Base-by-base conservation (phyloP, 2,113 vertebrate species). In the Toxostoma redivivum region DNA sequence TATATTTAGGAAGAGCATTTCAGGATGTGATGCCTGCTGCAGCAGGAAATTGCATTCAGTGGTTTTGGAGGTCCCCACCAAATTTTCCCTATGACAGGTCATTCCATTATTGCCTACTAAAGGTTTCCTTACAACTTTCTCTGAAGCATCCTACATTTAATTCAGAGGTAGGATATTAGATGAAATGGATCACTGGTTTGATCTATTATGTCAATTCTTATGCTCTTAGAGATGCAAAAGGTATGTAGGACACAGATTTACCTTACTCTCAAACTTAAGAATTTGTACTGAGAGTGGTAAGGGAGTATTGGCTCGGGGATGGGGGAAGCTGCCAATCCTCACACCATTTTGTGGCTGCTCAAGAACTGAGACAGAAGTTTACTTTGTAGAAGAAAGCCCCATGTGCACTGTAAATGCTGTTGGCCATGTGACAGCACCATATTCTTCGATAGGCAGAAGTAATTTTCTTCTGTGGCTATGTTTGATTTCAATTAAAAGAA, bases 401-500 rank as follows among this genome's bases (percentile, higher is more conserved):
- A 56, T 76, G 74, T 76, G 96, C 94, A 79, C 51, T 91, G 65
- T 30, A 70, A 97, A 96, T 92, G 64, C 30, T 83, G 57, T 91
- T 94, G 56, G 35, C 57, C 83, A 54, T 81, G 48, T 97, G 95
- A 96, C 60, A 78, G 84, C 64, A 69, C 56, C 24, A 8, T 81
- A 94, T 94, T 97, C 84, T 71, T 92, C 62, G 35, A 71, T 14
- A 50, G 84, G 92, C 83, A 97, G 84, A 97, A 97, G 95, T 97
- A 61, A 97, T 97, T 98, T 98, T 94, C 93, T 96, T 84, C 77
- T 15, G 31, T 81, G 94, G 69, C 73, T 98, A 86, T 94, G 91
- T 97, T 98, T 98, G 94, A 97, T 98, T 98, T 98, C 97, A 98
- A 98, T 98, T 98, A 97, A 98, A 97, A 98, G 95, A 93, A 92